These are phyloP conservation scores for Chrysolina haemoptera DNA, from an alignment of 2,888 invertebrate genomes.

Conservation along the genomic window DNA sequence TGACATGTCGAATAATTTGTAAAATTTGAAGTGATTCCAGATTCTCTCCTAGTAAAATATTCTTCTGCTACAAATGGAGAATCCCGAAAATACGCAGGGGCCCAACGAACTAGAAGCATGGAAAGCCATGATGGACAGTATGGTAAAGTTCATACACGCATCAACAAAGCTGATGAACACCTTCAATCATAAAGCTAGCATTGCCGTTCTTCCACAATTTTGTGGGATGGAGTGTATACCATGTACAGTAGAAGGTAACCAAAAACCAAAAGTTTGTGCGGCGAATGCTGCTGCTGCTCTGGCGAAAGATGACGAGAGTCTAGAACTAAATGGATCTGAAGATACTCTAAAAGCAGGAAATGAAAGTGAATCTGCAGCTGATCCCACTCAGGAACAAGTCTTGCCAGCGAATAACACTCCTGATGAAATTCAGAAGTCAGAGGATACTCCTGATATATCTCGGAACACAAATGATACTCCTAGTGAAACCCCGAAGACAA, in stretches of 20 bases:
- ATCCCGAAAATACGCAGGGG: constrained; percentile 16
- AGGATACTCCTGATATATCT: no score
- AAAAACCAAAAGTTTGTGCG: background rate
- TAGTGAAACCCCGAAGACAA: no score
- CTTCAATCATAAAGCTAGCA: constrained; percentile 42
- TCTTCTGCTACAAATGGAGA: constrained; percentile 3
- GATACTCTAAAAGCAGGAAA: background rate
- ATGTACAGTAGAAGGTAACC: background rate
- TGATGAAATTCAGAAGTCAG: no score
- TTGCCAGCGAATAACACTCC: no score
- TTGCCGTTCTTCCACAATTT: background rate
- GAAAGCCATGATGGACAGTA: constrained; percentile 57
- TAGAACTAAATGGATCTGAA: background rate
- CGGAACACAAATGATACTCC: no score
- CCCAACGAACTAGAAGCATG: constrained; percentile 54
- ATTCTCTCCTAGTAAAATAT: background rate
- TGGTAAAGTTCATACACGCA: constrained; percentile 55
- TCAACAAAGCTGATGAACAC: constrained; percentile 54
- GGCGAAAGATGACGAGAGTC: background rate
- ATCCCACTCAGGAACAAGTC: no score
- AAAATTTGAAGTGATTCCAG: constrained; percentile 1
- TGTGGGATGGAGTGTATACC: constrained; percentile 18
- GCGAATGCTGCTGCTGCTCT: background rate
- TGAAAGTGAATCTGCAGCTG: no score
- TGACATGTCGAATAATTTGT: constrained; percentile 1